These are phyloP conservation scores for Adineta ricciae DNA, from an alignment of 2,888 invertebrate species.

Conservation along the genomic window DNA sequence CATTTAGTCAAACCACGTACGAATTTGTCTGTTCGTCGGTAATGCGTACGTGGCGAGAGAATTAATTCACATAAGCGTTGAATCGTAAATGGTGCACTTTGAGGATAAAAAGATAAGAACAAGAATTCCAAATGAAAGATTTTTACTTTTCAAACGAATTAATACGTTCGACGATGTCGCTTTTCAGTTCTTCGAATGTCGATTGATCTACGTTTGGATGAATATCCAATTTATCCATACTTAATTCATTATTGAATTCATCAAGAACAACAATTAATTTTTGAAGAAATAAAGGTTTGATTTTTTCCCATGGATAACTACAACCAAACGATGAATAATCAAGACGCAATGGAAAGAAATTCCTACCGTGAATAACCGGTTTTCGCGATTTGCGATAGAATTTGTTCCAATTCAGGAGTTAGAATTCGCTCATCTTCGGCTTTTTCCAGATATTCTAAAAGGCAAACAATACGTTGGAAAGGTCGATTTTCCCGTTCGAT, in stretches of 20 bases:
- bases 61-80: constrained; percentile 87
- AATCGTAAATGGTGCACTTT: constrained; percentile 84
- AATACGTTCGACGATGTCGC: constrained; percentile 43
- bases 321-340: constrained; percentile 21
- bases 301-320: constrained; percentile 72
- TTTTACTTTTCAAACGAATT: constrained; percentile 48
- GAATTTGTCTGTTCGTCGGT: constrained; percentile 86
- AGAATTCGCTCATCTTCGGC: not conserved
- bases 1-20: constrained; percentile 86
- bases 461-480: not conserved
- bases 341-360: too few relatives aligned
- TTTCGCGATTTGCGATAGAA: not conserved
- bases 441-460: not conserved
- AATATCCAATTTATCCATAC: constrained; percentile 65
- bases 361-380: not conserved
- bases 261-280: constrained; percentile 75
- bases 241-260: constrained; percentile 68
- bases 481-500: not conserved
- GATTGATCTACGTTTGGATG: constrained; percentile 82
- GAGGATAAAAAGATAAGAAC: constrained; percentile 38
- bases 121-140: not conserved
- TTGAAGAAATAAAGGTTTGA: constrained; percentile 75
- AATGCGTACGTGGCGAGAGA: constrained; percentile 79
- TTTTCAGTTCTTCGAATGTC: constrained; percentile 72
- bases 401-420: not conserved